These are phyloP conservation scores for Ochropacha duplaris DNA, from an alignment of 2,888 invertebrate genomes.

Conservation along the genomic window DNA sequence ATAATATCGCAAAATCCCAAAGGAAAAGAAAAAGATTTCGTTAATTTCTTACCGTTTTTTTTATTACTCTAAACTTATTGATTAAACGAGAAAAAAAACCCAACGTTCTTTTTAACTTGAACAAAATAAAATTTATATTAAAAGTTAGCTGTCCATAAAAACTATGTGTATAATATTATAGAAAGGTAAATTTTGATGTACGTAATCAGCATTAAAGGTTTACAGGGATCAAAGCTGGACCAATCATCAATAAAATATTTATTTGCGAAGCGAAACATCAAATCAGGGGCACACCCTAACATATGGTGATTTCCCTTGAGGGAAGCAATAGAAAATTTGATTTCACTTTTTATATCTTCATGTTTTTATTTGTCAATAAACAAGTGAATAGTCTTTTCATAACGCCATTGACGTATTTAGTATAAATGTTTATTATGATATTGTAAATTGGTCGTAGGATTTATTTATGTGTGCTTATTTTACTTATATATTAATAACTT, in stretches of 20 bases:
- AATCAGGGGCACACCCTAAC: conserved; percentile 48
- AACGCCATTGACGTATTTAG: neutral
- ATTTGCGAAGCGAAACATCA: conserved; percentile 52
- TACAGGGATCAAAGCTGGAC: conserved; percentile 44
- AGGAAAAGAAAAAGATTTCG: too few relatives aligned
- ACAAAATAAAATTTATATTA: neutral
- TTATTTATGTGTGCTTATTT: neutral
- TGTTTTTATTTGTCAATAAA: conserved; percentile 41
- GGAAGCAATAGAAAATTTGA: conserved; percentile 52
- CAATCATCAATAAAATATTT: conserved; percentile 62
- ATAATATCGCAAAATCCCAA: too few relatives aligned
- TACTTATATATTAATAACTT: too few relatives aligned
- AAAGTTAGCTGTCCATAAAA: neutral
- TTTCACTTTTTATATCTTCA: conserved; percentile 55
- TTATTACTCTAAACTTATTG: too few relatives aligned
- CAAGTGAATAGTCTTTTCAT: neutral
- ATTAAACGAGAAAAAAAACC: too few relatives aligned
- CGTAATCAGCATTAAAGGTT: conserved; percentile 51
- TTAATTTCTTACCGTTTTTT: too few relatives aligned
- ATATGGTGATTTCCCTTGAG: conserved; percentile 63
- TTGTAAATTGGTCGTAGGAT: too few relatives aligned
- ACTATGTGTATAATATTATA: neutral
- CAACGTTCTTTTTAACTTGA: too few relatives aligned
- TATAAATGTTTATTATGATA: neutral
- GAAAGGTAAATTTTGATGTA: conserved; percentile 7